Conservation (phyloP, 2,888 invertebrate species). For the Micropterix aruncella region DNA sequence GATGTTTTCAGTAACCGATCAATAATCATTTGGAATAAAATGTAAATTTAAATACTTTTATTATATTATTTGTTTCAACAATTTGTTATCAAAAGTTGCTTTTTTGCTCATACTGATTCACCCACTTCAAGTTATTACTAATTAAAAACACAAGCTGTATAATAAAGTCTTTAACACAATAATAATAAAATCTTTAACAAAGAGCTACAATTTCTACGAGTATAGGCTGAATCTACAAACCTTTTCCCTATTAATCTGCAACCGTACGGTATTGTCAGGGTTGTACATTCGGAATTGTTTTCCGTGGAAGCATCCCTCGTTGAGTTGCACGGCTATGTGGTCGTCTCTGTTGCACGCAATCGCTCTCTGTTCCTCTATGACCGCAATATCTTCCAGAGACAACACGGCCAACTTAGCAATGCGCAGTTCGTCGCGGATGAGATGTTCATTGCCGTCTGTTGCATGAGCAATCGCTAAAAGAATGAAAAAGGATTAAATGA, state of each 20-base stretch:
- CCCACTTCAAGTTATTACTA: too few relatives aligned
- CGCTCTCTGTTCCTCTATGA: constrained; percentile 37
- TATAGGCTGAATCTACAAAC: too few relatives aligned
- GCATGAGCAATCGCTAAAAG: constrained; percentile 10
- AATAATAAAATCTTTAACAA: too few relatives aligned
- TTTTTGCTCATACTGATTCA: too few relatives aligned
- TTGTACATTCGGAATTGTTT: constrained; percentile 40
- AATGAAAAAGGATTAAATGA: constrained; percentile 5
- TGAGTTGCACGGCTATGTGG: constrained; percentile 39
- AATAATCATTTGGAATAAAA: too few relatives aligned
- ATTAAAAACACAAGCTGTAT: too few relatives aligned
- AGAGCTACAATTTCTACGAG: too few relatives aligned
- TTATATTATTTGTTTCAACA: too few relatives aligned
- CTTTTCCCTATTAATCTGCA: constrained; percentile 40
- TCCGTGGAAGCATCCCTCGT: constrained; percentile 29
- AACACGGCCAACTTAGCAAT: constrained; percentile 34
- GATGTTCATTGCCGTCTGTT: constrained; percentile 8
- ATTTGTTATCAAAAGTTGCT: too few relatives aligned
- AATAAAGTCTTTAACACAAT: too few relatives aligned
- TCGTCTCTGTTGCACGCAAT: constrained; percentile 35
- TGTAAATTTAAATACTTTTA: too few relatives aligned
- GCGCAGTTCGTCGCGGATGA: constrained; percentile 32
- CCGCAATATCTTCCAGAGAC: constrained; percentile 27
- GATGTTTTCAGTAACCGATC: too few relatives aligned
- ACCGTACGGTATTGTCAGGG: constrained; percentile 36